A percentile compares a stretch with the other conserved stretches of the same genome.
These are phyloP conservation scores for Lepisosteus oculatus DNA, from an alignment of 2,113 vertebrate genomes.

Conservation along the genomic window DNA sequence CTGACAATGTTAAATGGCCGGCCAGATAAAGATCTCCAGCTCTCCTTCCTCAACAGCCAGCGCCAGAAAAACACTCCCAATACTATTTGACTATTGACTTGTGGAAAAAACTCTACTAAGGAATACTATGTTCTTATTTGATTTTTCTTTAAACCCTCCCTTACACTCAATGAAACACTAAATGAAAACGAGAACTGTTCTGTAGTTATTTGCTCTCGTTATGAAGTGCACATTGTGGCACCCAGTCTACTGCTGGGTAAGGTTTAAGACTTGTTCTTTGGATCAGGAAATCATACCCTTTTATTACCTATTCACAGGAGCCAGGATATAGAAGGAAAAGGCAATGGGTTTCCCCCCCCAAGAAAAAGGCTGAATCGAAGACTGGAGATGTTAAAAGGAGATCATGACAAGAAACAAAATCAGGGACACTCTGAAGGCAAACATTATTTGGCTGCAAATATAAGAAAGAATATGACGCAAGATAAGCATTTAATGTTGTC, in stretches of 20 bases:
- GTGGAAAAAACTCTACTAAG: slow-evolving; percentile 4
- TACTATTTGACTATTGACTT: slow-evolving; percentile 5
- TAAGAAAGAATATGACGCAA: too few relatives aligned
- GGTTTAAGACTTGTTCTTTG: slow-evolving; percentile 26
- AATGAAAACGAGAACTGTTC: neutral
- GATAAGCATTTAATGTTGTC: too few relatives aligned
- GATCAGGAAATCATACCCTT: slow-evolving; percentile 42
- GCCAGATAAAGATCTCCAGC: neutral
- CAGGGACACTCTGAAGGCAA: slow-evolving; percentile 12
- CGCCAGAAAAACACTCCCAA: neutral
- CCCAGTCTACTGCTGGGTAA: slow-evolving; percentile 9
- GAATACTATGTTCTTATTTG: neutral
- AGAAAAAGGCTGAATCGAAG: slow-evolving; percentile 40
- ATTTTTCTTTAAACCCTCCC: neutral
- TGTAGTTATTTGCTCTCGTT: slow-evolving; percentile 4
- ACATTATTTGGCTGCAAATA: too few relatives aligned
- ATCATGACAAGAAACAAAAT: slow-evolving; percentile 36
- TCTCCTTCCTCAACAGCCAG: neutral
- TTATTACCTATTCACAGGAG: slow-evolving; percentile 40
- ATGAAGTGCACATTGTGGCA: slow-evolving; percentile 14
- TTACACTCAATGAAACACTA: neutral
- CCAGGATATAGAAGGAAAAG: slow-evolving; percentile 37
- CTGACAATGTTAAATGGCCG: slow-evolving; percentile 13
- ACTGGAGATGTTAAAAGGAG: slow-evolving; percentile 28
- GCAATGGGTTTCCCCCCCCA: slow-evolving; percentile 28